Conservation (phyloP, 2,113 vertebrate genomes). For the Cynoglossus semilaevis region DNA sequence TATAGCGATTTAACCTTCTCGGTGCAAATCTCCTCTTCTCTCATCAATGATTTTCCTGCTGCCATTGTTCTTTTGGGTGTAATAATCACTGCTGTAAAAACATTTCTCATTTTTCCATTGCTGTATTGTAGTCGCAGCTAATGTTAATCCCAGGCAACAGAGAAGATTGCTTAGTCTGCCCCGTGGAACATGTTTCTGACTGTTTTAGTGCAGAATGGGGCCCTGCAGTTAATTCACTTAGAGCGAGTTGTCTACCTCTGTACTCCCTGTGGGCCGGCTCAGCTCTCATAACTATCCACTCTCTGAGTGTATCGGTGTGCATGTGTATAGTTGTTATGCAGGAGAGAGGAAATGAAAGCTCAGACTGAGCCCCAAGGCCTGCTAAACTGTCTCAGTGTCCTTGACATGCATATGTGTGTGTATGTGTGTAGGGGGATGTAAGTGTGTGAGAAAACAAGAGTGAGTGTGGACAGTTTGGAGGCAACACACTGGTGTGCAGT, state of each 20-base stretch:
- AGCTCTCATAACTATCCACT: conserved; percentile 57
- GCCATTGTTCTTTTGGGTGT: background rate
- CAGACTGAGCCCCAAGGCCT: conserved; percentile 66
- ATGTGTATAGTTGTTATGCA: conserved; percentile 56
- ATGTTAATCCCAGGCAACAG: background rate
- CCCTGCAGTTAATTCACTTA: conserved; percentile 25
- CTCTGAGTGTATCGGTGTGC: conserved; percentile 24
- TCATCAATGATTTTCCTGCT: conserved; percentile 7
- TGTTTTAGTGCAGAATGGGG: conserved; percentile 7
- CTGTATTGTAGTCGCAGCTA: background rate
- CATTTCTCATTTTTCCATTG: conserved; percentile 1
- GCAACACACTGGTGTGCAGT: conserved; percentile 12
- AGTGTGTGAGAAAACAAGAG: conserved; percentile 36
- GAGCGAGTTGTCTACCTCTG: conserved; percentile 29
- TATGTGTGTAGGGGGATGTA: conserved; percentile 23
- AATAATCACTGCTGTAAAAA: conserved; percentile 7
- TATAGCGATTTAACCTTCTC: conserved; percentile 12
- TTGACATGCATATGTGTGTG: conserved; percentile 45
- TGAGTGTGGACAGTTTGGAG: conserved; percentile 6
- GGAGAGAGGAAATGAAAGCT: conserved; percentile 79
- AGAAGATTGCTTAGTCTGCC: conserved; percentile 1
- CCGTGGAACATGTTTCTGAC: background rate
- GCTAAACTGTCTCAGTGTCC: conserved; percentile 68
- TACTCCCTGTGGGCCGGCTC: conserved; percentile 51
- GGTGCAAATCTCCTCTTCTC: conserved; percentile 1